Evolutionary conservation across 2,113 vertebrate genomes (phyloP).

Genomic region (Chionodraco myersi): DNA sequence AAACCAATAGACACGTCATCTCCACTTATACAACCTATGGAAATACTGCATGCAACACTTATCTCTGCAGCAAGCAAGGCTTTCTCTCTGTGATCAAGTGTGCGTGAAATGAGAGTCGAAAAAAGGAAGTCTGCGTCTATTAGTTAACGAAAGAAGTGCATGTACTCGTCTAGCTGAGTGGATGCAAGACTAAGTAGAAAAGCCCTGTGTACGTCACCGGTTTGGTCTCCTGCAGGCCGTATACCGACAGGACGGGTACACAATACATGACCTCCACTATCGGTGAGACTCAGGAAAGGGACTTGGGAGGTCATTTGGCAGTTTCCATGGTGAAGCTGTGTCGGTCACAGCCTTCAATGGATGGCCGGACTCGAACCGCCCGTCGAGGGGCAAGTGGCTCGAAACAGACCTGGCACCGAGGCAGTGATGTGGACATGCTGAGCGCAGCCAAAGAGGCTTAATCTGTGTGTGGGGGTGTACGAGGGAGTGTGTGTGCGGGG

Average conservation of each 20-base stretch:
- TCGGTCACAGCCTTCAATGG: conserved; percentile 46
- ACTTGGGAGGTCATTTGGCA: conserved; percentile 50
- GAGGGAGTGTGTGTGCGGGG: neutral
- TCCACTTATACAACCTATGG: too few species aligned
- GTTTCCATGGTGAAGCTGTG: conserved; percentile 55
- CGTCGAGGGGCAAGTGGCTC: conserved; percentile 50
- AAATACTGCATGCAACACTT: conserved; percentile 8
- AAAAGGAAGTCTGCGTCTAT: conserved; percentile 7
- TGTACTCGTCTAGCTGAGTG: neutral
- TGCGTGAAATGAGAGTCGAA: conserved; percentile 16
- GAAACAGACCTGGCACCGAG: conserved; percentile 41
- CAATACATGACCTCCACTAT: conserved; percentile 56
- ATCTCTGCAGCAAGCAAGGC: conserved; percentile 7
- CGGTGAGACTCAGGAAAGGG: conserved; percentile 19
- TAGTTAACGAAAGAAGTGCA: neutral
- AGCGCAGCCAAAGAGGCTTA: conserved; percentile 58
- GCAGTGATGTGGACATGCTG: conserved; percentile 33
- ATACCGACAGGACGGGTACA: conserved; percentile 60
- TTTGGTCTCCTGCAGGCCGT: conserved; percentile 28
- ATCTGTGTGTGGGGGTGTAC: conserved; percentile 18
- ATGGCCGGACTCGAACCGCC: conserved; percentile 49
- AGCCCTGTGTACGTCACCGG: neutral
- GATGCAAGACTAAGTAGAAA: neutral
- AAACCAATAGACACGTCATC: too few species aligned
- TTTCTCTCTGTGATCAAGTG: conserved; percentile 11